Evolutionary conservation across 2,888 invertebrate genomes (phyloP), one percentile per base, ranked within the genome.

Genomic region (Eristalis pertinax): DNA sequence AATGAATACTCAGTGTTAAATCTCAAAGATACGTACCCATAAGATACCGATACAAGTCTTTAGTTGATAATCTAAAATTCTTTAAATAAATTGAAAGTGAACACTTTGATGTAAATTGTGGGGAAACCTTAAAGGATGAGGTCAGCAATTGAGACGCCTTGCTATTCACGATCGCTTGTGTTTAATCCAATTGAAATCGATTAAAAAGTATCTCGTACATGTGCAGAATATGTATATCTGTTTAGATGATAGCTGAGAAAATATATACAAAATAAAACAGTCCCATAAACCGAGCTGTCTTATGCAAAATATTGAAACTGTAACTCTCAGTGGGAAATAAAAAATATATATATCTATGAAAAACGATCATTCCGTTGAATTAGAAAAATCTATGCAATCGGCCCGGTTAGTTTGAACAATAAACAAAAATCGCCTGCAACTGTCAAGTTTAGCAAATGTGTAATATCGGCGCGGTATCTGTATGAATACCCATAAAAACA

Each of bases 1-100:
- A 87, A 87, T 87, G 84, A 69, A 80, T 76, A 80, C 75, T 87
- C 84, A 87, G 87, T 80, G 78, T 58, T 73, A 32, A 26, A 26
- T 50, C 41, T 56, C 15, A 60, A 11, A 41, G 19, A 67, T 38
- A 38, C 38, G 38, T 38, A 38, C 38, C 38, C 38, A 13, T 38
- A 38, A 13, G 38, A 38, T 77, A 76, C 50, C 70, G 67, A 69
- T 26, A 41, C 11, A 58, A 64, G 56, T 22, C 13, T 19, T 10
- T 29, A 60, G 43, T 13, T 65, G 15, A 67, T 26, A 64, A 24
- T 35, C 19, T 1, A n/a, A 50, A 8, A 50, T 43, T 62, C 32
- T 32, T 0, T 32, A 50, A 19, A 29, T 26, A 32, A 64, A 70
- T 19, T 63, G 4, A n/a, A 38, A 69, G 5, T 68, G 38, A 24